Evolutionary conservation across 2,113 vertebrate species (phyloP).

Genomic region (Carassius gibelio): DNA sequence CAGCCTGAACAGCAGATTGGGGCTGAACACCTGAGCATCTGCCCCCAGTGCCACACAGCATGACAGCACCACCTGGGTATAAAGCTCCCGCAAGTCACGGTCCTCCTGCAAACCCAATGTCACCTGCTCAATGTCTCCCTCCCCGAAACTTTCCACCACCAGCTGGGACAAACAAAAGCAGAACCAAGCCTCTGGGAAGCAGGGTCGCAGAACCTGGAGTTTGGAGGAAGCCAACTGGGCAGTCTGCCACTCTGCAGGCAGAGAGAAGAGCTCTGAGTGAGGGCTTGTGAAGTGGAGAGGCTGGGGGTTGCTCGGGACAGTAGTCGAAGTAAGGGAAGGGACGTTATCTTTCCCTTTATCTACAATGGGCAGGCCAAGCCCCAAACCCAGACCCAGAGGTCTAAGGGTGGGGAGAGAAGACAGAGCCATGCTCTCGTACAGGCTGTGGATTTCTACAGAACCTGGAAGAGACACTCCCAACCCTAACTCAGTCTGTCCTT

Average conservation of each 20-base stretch:
- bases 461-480: constrained; percentile 85
- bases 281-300: constrained; percentile 83
- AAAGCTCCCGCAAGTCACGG: constrained; percentile 81
- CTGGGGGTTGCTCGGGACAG: constrained; percentile 64
- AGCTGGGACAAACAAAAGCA: constrained; percentile 83
- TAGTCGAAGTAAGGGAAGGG: constrained; percentile 17
- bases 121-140: constrained; percentile 78
- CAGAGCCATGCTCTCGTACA: constrained; percentile 74
- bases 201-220: constrained; percentile 80
- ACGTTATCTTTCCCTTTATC: constrained; percentile 47
- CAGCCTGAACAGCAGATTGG: constrained; percentile 85
- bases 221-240: constrained; percentile 77
- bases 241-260: constrained; percentile 87
- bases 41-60: constrained; percentile 87
- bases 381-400: constrained; percentile 71
- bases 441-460: constrained; percentile 82
- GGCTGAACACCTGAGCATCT: constrained; percentile 81
- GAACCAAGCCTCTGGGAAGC: constrained; percentile 95
- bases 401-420: constrained; percentile 76
- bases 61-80: constrained; percentile 83
- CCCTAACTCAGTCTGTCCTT: constrained; percentile 61
- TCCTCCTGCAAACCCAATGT: constrained; percentile 85
- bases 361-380: constrained; percentile 66
- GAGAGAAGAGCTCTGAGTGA: constrained; percentile 81
- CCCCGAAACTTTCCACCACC: constrained; percentile 79